phyloP scores from a whole-genome alignment of 2,888 invertebrate genomes.

The Crioceris asparagi region DNA sequence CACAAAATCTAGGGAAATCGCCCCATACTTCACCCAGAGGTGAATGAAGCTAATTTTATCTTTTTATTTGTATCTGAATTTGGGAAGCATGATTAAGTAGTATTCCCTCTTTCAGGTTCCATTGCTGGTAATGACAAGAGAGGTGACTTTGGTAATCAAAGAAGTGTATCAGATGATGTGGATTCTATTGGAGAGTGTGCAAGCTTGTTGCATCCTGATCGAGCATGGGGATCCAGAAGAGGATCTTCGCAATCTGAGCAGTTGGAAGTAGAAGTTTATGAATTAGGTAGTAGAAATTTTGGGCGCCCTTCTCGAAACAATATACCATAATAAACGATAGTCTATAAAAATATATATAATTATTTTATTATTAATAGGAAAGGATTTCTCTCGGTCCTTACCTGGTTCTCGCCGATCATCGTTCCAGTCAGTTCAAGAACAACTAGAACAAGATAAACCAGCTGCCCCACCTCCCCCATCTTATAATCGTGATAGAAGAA shows the following conservation, averaged over 20 bases:
- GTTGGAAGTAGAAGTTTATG: constrained; percentile 66
- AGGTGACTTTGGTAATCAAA: constrained; percentile 41
- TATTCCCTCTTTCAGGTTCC: too few species aligned
- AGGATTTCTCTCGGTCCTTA: constrained; percentile 75
- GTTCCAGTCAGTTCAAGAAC: constrained; percentile 55
- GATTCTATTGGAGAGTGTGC: constrained; percentile 64
- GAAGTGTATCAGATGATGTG: constrained; percentile 63
- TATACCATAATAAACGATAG: too few species aligned
- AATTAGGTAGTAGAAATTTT: too few species aligned
- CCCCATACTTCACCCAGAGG: constrained; percentile 72
- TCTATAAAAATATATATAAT: too few species aligned
- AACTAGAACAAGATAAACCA: constrained; percentile 35
- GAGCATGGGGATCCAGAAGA: constrained; percentile 69
- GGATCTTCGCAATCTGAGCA: constrained; percentile 87
- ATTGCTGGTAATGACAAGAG: not conserved
- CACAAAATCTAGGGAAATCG: constrained; percentile 61
- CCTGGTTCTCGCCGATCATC: constrained; percentile 78
- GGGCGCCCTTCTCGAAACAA: too few species aligned
- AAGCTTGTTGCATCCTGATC: constrained; percentile 74
- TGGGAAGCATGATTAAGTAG: too few species aligned
- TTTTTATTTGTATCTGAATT: too few species aligned
- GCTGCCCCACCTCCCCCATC: constrained; percentile 43
- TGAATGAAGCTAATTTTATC: constrained; percentile 38
- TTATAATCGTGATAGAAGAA: constrained; percentile 59
- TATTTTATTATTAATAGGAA: too few species aligned